Evolutionary conservation across 2,888 invertebrate species (phyloP), one percentile per base, ranked within the genome.

Genomic region (Dynastes grantii): DNA sequence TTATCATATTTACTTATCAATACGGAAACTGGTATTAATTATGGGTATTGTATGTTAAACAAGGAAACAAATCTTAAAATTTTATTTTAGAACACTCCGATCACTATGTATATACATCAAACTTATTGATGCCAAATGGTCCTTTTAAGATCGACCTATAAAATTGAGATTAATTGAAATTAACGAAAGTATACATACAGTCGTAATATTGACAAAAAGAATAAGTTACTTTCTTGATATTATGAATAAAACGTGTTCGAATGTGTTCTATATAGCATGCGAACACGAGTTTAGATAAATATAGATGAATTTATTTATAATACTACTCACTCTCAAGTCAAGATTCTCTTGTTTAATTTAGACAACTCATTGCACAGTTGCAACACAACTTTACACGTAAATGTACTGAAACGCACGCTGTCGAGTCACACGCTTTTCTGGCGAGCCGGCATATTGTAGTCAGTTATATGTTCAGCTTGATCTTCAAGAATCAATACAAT

Each of bases 281-380:
- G 45, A 11, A 45, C 11, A 9, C 2, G 45, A 45, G 22, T 55
- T 16, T 55, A 16, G 16, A 55, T 16, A 55, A 16, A 55, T 16
- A 16, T 55, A 16, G 8, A 27, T 8, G 63, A 29, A 27, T 11
- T 22, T 63, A 32, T 29, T 5, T 29, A 63, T 16, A 55, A 68
- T 51, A 27, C 29, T 13, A 68, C 68, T 68, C 49, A 68, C 68
- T 53, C 51, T 68, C 29, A 9, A 49, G 49, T 51, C 27, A 55
- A 8, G 49, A 51, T 51, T 51, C 11, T 51, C 3, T 61, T 75
- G 9, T 75, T 61, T 75, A 75, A 61, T 63, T 45, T 61, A 75
- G 61, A 75, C 61, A 58, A 73, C 58, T 40, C 73, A 75, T 58
- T 45, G 45, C 73, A 75, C 58, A 73, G 11, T 13, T 45, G 13